Evolutionary conservation across 2,888 invertebrate species (phyloP), one percentile per base, ranked within the genome.

Genomic region (Pollenia labialis): DNA sequence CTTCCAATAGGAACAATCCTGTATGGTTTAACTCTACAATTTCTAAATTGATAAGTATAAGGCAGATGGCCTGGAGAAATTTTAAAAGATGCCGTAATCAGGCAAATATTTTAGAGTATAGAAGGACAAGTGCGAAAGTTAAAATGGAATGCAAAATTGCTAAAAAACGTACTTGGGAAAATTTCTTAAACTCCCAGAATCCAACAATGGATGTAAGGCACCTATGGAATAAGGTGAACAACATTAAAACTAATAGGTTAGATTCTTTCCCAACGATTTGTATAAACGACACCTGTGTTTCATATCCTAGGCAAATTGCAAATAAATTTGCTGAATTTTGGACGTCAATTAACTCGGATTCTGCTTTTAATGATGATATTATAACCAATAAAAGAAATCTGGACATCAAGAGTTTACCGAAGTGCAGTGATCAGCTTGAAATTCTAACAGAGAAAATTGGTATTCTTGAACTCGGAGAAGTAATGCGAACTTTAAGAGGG

Each of bases 311-410:
- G 4, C 4, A 40, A 14, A 52, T 50, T 11, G 68, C 40, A 12
- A 32, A 68, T 1, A 10, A 52, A n/a, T 68, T 68, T 46, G 75
- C 40, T 6, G 18, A 14, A 4, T 54, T 68, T 32, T 85, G 72
- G 74, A 69, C 68, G 16, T 66, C 72, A 11, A 23, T 85, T 4
- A 52, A 68, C n/a, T 74, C 85, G 0, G 81, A 85, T 11, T 16
- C 16, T 0, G 9, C n/a, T 6, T 74, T 86, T 7, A 1, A 50
- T 23, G 0, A 54, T 12, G 7, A 62, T 3, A 56, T 82, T 2
- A 11, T 74, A n/a, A 3, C n/a, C 32, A 2, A 2, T 40, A 68
- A 68, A 40, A 23, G n/a, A 32, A 68, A 52, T 50, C 40, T 68
- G 7, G 40, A 62, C 12, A 75, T 50, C 6, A 10, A 2, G 2